Base-by-base conservation (phyloP, 2,797 vertebrate genomes). In the Triplophysa bombifrons region DNA sequence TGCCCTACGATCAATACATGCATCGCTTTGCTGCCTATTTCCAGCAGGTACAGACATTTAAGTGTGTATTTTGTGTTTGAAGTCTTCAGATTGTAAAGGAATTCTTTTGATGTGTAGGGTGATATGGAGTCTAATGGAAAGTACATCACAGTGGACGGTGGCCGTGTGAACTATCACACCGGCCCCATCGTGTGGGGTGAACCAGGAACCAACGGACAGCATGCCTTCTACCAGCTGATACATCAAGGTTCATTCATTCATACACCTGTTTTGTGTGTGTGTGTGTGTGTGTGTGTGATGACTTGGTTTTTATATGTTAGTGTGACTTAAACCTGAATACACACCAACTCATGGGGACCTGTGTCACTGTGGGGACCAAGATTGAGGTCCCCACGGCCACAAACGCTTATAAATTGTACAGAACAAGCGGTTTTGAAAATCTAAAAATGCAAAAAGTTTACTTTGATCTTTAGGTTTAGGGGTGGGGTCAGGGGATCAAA, bases 41-140 rank as follows among this genome's bases (percentile, higher is more conserved):
- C 90, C 98, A 99, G 85, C 98, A 99, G 97, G 98, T 98, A 83
- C 80, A 22, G 8, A 20, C 46, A 25, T 70, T 16, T 72, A 34
- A 3, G 25, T 50, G 4, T 16, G 13, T 19, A 14, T 14, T 14
- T 4, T 50, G 4, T 2, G 16, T 19, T 19, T 16, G 3, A 51
- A 17, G 17, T 53, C 17, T 53, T 53, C 51, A 53, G 51, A 53
- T 53, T 53, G 17, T 53, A 2, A 1, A 53, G 51, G 4, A 51
- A 16, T n/a, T 53, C 17, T n/a, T 8, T 10, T 53, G n/a, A 16
- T 25, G 64, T 67, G 9, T 84, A 99, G 97, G 98, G 97, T 19
- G 97, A 99, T 87, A 99, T 99, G 98, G 98, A 99, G 83, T 99
- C 98, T 41, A 99, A 99, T 63, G 97, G 98, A 76, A 99, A 98